Evolutionary conservation across 2,888 invertebrate genomes (phyloP).

Genomic region (Drosophila fungiperda): DNA sequence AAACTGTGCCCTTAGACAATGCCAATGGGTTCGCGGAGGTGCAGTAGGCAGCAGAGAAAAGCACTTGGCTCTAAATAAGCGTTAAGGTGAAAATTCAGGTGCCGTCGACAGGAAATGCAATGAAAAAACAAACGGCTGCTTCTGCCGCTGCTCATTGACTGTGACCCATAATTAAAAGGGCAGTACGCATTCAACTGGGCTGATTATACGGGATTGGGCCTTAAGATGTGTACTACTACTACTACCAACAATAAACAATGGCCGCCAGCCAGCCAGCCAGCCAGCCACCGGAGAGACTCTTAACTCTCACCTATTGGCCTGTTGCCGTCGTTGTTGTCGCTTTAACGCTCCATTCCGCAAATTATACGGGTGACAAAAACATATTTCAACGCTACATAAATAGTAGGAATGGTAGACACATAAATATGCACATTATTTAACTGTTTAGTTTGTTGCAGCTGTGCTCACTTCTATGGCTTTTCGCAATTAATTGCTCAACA

Average conservation of each 20-base stretch:
- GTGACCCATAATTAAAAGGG: constrained; percentile 78
- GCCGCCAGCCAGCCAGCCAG: constrained; percentile 33
- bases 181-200: constrained; percentile 56
- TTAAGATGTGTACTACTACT: constrained; percentile 54
- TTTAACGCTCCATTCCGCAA: constrained; percentile 74
- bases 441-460: constrained; percentile 67
- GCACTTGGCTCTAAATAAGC: constrained; percentile 66
- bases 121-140: constrained; percentile 29
- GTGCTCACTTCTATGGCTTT: constrained; percentile 57
- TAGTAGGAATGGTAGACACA: constrained; percentile 47
- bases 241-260: constrained; percentile 41
- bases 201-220: constrained; percentile 80
- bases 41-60: constrained; percentile 5
- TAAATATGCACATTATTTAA: constrained; percentile 40
- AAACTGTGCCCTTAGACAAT: constrained; percentile 30
- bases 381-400: constrained; percentile 66
- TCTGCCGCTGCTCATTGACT: constrained; percentile 68
- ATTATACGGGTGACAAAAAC: constrained; percentile 82
- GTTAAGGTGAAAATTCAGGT: constrained; percentile 76
- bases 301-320: constrained; percentile 24
- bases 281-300: constrained; percentile 26
- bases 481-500: constrained; percentile 79
- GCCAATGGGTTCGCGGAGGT: constrained; percentile 10
- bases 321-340: constrained; percentile 69
- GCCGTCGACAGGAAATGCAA: constrained; percentile 77